Evolutionary conservation across 2,888 invertebrate species (phyloP), one percentile per base, ranked within the genome.

Genomic region (Acanthococcus lagerstroemiae): DNA sequence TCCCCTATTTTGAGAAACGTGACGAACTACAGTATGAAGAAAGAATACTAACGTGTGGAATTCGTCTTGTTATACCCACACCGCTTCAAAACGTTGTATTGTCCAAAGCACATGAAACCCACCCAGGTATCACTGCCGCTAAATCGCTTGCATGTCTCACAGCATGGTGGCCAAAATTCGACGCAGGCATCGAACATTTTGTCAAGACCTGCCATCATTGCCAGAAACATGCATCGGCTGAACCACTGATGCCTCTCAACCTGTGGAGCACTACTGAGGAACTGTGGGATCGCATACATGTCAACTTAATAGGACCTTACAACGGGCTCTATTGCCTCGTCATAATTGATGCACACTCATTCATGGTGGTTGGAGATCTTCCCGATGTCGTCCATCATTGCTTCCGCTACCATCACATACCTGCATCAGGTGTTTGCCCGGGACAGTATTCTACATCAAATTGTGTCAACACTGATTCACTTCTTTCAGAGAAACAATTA

Each of bases 231-330:
- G 54, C 61, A 37, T 68, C 69, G 58, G 63, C 46, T n/a, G 70
- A 71, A 44, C 67, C 52, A 3, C 27, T 69, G 4, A 66, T 67
- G 0, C 69, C 69, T 2, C 54, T 70, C 3, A 69, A 69, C 2
- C 63, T 70, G 3, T 71, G 70, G 70, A 70, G 69, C 4, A 69
- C 69, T 61, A 70, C 72, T 25, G 46, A 67, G 3, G 66, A 55
- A 21, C 58, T 66, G n/a, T 72, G 70, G 72, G 56, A 46, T 1
- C 72, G n/a, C n/a, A n/a, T n/a, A n/a, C n/a, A 72, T 55, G 67
- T 68, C 3, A 71, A 72, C 60, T 72, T 69, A 46, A 52, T 68
- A 22, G 70, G 68, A 5, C 71, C 71, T 7, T 56, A 68, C 68
- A 30, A 69, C 44, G 58, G 70, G 45, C 6, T 52, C 63, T 24